A percentile compares a stretch with the other conserved stretches of the same genome.
phyloP scores from a whole-genome alignment of 2,113 vertebrate species.

The Platysteira castanea region DNA sequence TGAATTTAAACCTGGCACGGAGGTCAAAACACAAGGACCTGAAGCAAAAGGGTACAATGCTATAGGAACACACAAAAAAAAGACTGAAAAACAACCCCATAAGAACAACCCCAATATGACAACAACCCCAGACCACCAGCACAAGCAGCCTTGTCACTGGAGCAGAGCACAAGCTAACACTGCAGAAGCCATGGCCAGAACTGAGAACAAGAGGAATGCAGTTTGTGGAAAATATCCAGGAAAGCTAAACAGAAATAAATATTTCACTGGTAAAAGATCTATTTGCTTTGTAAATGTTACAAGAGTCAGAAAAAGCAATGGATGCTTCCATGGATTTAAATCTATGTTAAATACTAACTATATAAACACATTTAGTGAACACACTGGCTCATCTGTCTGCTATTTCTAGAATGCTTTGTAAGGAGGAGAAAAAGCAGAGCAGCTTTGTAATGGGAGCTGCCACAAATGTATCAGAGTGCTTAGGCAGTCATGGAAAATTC shows the following conservation, averaged over 20 bases:
- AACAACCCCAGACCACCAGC: background rate
- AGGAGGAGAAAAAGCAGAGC: conserved; percentile 57
- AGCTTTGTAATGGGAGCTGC: conserved; percentile 60
- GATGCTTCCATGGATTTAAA: conserved; percentile 36
- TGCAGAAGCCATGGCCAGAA: background rate
- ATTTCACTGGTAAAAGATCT: background rate
- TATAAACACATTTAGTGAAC: conserved; percentile 54
- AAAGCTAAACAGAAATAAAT: conserved; percentile 56
- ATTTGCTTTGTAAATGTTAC: conserved; percentile 34
- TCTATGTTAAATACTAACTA: conserved; percentile 37
- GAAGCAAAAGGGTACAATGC: background rate
- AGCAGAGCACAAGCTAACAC: background rate
- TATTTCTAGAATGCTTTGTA: conserved; percentile 72
- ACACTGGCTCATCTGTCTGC: conserved; percentile 53
- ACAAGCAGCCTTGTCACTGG: background rate
- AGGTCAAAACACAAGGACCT: background rate
- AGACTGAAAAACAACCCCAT: background rate
- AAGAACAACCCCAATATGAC: background rate
- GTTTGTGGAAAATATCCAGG: conserved; percentile 38
- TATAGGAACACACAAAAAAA: background rate
- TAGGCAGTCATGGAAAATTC: conserved; percentile 79
- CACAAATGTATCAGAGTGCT: conserved; percentile 57
- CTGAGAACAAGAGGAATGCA: conserved; percentile 21
- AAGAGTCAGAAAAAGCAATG: background rate
- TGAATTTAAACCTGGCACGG: background rate